Evolutionary conservation across 1,140 invertebrate genomes (phyloP), one percentile per base, ranked within the genome.

Genomic region (Drosophila sturtevanti): DNA sequence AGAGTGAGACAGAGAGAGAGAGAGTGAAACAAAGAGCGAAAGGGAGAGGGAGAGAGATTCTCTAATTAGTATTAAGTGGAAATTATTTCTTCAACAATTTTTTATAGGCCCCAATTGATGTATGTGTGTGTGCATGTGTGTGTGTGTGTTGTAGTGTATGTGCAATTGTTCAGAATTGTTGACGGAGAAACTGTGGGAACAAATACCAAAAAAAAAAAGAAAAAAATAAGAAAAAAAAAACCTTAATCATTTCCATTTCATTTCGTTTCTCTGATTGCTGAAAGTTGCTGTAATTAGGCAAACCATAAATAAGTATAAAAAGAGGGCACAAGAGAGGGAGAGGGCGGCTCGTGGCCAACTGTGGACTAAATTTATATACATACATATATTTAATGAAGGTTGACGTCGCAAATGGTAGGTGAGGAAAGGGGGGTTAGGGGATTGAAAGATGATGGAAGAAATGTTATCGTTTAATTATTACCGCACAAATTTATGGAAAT

Each of bases 51-150:
- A 14, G 31, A 35, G 34, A 60, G n/a, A 62, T 63, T 51, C 79
- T 72, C 82, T 86, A 86, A 86, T 86, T 86, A 86, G 82, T 82
- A 87, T 87, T 87, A 86, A 86, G 82, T 86, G 82, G 79, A 86
- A 86, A 86, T 82, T 87, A 86, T 86, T 86, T 87, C 74, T 76
- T 86, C 76, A 68, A 82, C 24, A 27, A 56, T 78, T 78, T 67
- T 78, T 74, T 73, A 69, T 77, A 63, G 71, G 61, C 75, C 41
- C 41, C 56, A 61, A 63, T 68, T 73, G 74, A 65, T 66, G 72
- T 73, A 66, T 66, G 7, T 31, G 73, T 44, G 48, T 67, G 58
- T 70, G 54, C 65, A 38, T 52, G 24, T 75, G 73, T 44, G 38
- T 56, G 31, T 44, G 56, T 72, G 61, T 16, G 51, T 66, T 63